Evolutionary conservation across 2,797 vertebrate species (phyloP).

Genomic region (Sebastolobus alascanus): DNA sequence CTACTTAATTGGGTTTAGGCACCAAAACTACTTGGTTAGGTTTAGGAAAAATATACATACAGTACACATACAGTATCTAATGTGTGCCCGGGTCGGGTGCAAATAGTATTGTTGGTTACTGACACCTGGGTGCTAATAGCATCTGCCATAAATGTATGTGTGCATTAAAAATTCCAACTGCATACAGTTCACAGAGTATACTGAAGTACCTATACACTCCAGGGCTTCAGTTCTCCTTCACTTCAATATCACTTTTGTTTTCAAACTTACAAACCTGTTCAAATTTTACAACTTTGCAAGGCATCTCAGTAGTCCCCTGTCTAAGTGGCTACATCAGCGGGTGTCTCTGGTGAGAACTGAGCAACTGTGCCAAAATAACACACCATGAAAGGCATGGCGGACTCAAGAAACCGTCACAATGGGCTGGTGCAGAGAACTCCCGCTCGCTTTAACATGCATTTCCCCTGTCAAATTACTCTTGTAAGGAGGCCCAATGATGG

Average conservation of each 20-base stretch:
- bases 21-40: too few species aligned
- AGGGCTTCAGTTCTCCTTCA: constrained; percentile 35
- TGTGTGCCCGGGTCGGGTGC: too few species aligned
- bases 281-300: constrained; percentile 48
- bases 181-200: constrained; percentile 17
- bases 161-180: constrained; percentile 31
- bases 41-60: too few species aligned
- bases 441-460: constrained; percentile 37
- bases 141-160: neutral
- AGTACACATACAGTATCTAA: too few species aligned
- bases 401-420: constrained; percentile 61
- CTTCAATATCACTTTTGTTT: constrained; percentile 48
- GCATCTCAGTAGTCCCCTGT: constrained; percentile 49
- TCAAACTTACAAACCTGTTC: constrained; percentile 41
- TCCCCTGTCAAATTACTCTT: constrained; percentile 63
- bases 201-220: neutral
- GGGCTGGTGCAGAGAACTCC: constrained; percentile 33
- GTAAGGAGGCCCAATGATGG: constrained; percentile 67
- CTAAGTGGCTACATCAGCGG: constrained; percentile 54
- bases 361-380: constrained; percentile 68
- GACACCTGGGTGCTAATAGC: too few species aligned
- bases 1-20: too few species aligned
- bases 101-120: too few species aligned
- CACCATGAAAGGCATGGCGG: constrained; percentile 61
- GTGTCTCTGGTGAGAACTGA: constrained; percentile 52